A percentile compares a stretch with the other conserved stretches of the same genome.
Conservation (phyloP, 2,888 invertebrate genomes). For the Digitonthophagus gazella region DNA sequence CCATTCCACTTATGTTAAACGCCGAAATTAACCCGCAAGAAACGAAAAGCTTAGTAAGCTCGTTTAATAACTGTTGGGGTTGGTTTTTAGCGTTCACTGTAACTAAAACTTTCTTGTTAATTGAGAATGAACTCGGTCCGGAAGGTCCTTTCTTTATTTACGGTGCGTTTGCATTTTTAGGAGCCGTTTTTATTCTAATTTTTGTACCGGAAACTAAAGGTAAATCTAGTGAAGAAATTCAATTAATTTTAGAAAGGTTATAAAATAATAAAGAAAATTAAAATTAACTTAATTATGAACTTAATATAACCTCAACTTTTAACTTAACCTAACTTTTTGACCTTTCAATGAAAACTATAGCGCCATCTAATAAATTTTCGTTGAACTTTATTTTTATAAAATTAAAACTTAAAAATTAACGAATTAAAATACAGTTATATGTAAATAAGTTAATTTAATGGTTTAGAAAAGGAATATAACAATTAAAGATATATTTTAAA, state of each 20-base stretch:
- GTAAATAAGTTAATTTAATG: too few species aligned
- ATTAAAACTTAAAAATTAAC: too few species aligned
- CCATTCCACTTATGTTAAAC: conserved; percentile 73
- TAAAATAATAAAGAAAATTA: too few species aligned
- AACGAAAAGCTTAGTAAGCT: conserved; percentile 70
- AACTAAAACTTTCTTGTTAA: conserved; percentile 64
- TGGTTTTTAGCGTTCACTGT: conserved; percentile 75
- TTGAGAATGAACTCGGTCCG: conserved; percentile 56
- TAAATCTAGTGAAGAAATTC: conserved; percentile 34
- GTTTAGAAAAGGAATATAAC: too few species aligned
- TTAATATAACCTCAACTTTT: too few species aligned
- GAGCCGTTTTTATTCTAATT: conserved; percentile 65
- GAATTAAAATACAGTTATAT: too few species aligned
- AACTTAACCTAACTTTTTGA: too few species aligned
- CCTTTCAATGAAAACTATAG: too few species aligned
- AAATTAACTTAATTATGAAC: too few species aligned
- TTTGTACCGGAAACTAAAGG: conserved; percentile 54
- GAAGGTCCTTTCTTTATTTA: conserved; percentile 72
- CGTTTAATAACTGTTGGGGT: conserved; percentile 72
- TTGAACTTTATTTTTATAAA: too few species aligned
- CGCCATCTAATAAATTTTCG: too few species aligned
- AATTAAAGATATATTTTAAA: too few species aligned
- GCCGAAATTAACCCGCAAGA: conserved; percentile 76
- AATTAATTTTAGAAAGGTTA: conserved; percentile 23
- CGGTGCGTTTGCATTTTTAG: conserved; percentile 61